A percentile compares a stretch with the other conserved stretches of the same genome.
Evolutionary conservation across 2,888 invertebrate genomes (phyloP).

Genomic region (Acholoe squamosa): DNA sequence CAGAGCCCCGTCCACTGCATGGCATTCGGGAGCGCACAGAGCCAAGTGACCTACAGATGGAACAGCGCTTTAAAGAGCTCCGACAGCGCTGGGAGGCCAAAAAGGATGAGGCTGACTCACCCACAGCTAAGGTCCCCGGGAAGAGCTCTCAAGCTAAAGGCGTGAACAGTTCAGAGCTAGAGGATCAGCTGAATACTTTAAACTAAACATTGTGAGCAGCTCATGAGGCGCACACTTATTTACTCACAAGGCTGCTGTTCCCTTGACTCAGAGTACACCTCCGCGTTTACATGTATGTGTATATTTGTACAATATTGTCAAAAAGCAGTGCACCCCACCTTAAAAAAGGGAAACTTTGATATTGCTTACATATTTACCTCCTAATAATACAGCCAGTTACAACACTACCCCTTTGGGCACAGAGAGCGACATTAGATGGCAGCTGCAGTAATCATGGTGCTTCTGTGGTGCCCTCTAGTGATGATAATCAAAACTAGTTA

Average conservation of each 20-base stretch:
- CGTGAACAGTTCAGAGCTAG: too few species aligned
- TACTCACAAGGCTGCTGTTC: too few species aligned
- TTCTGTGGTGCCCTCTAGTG: constrained; percentile 51
- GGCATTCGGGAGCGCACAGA: constrained; percentile 64
- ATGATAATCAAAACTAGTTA: constrained; percentile 56
- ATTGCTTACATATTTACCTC: constrained; percentile 7
- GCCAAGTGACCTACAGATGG: constrained; percentile 64
- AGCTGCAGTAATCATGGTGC: constrained; percentile 56
- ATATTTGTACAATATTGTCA: too few species aligned
- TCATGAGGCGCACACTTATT: too few species aligned
- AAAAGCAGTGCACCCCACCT: too few species aligned
- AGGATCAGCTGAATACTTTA: too few species aligned
- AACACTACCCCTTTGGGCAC: neutral
- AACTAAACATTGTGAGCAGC: too few species aligned
- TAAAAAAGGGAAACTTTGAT: too few species aligned
- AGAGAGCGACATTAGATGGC: constrained; percentile 33
- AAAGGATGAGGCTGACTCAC: constrained; percentile 28
- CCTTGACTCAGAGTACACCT: too few species aligned
- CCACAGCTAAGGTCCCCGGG: neutral
- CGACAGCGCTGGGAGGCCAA: constrained; percentile 69
- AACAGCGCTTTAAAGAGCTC: constrained; percentile 70
- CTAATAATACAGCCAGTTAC: neutral
- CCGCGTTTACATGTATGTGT: too few species aligned
- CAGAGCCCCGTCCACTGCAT: constrained; percentile 36
- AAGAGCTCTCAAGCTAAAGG: neutral